Conservation (phyloP, 2,113 vertebrate species). For the Pica pica region DNA sequence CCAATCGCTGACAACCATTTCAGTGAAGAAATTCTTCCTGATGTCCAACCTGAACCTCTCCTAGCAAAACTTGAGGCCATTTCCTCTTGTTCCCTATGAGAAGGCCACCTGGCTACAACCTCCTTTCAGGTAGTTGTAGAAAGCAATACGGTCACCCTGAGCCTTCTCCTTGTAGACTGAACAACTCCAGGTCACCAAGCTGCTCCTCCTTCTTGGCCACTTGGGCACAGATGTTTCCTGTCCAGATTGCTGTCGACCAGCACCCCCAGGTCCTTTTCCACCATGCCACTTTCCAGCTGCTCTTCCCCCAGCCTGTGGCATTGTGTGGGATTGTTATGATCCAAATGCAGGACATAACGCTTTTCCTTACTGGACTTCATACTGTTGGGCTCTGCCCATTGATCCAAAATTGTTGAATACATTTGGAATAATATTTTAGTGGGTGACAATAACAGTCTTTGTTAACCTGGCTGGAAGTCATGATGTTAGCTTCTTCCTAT, state of each 20-base stretch:
- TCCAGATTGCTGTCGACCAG: rapidly evolving
- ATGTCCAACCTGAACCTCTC: background rate
- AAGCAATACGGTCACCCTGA: background rate
- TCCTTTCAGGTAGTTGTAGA: background rate
- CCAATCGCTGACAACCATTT: background rate
- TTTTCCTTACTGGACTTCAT: background rate
- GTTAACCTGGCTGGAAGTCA: background rate
- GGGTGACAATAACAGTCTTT: background rate
- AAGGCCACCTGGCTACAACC: background rate
- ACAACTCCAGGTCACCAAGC: background rate
- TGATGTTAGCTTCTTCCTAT: background rate
- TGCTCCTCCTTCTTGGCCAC: background rate
- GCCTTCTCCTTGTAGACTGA: background rate
- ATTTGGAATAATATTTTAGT: background rate
- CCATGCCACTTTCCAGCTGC: background rate
- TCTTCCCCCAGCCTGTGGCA: background rate
- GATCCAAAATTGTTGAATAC: background rate
- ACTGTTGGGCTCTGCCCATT: background rate
- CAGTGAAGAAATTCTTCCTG: background rate
- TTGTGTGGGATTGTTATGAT: background rate
- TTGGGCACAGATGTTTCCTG: background rate
- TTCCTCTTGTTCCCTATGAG: background rate
- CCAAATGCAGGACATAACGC: background rate
- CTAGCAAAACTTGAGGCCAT: background rate
- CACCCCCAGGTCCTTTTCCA: background rate